Conservation (phyloP, 2,797 vertebrate species). For the Triplophysa bombifrons region DNA sequence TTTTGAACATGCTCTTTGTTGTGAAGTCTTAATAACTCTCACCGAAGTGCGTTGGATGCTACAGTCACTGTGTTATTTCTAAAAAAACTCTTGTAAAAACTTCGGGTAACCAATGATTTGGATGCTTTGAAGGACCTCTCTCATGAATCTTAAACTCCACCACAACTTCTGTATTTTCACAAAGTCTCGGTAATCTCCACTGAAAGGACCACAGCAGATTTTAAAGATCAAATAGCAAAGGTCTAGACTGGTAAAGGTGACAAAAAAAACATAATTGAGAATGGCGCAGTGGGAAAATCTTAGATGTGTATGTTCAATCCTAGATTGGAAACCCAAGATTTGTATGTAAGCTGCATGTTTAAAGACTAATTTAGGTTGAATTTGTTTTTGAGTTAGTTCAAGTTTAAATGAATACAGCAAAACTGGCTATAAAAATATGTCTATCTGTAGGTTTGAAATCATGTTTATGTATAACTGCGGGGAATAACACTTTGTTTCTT, state of each 20-base stretch:
- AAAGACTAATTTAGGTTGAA: not conserved
- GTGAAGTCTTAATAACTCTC: not conserved
- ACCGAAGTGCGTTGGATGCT: not conserved
- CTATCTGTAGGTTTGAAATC: not conserved
- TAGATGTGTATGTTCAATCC: not conserved
- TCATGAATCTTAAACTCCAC: not conserved
- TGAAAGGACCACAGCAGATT: not conserved
- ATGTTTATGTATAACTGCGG: not conserved
- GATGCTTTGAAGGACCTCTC: constrained; percentile 9
- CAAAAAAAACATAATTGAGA: not conserved
- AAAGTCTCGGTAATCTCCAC: not conserved
- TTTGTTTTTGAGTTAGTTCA: not conserved
- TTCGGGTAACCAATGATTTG: not conserved
- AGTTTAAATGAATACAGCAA: not conserved
- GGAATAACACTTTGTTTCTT: not conserved
- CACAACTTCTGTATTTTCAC: not conserved
- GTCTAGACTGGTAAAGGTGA: no score
- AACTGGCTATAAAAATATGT: not conserved
- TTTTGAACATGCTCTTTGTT: not conserved
- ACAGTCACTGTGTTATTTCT: not conserved
- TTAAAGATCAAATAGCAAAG: constrained; percentile 12
- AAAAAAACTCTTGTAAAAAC: not conserved
- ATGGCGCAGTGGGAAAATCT: not conserved
- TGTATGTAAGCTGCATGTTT: no score
- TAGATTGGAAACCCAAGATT: not conserved